Conservation (phyloP, 2,113 vertebrate species). For the Paramormyrops kingsleyae region DNA sequence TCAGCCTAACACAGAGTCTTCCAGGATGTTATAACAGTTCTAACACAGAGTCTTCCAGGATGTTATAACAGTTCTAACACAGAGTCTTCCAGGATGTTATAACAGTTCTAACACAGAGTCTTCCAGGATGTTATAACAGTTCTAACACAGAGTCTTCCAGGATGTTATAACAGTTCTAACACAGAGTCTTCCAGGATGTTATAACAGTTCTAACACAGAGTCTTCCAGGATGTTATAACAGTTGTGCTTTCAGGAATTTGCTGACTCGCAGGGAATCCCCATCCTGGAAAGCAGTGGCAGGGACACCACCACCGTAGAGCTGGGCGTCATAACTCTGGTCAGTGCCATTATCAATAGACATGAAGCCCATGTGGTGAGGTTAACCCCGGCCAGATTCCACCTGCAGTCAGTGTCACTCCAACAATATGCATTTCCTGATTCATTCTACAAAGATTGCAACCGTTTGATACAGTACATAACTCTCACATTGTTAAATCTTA, state of each 20-base stretch:
- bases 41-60: too few relatives aligned
- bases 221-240: too few relatives aligned
- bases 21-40: background rate
- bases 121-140: too few relatives aligned
- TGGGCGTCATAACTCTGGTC: slow-evolving; percentile 97
- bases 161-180: too few relatives aligned
- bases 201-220: too few relatives aligned
- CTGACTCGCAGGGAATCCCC: slow-evolving; percentile 88
- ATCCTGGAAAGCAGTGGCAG: slow-evolving; percentile 97
- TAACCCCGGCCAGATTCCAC: background rate
- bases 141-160: too few relatives aligned
- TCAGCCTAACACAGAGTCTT: too few relatives aligned
- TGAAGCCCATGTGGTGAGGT: background rate
- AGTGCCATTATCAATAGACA: background rate
- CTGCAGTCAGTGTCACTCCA: background rate
- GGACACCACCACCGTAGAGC: slow-evolving; percentile 95
- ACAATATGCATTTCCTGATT: background rate
- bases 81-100: too few relatives aligned
- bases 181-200: too few relatives aligned
- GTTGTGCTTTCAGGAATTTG: slow-evolving; percentile 74
- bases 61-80: too few relatives aligned
- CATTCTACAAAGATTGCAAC: background rate
- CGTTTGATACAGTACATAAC: background rate
- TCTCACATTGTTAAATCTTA: background rate
- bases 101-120: too few relatives aligned